phyloP scores from a whole-genome alignment of 2,113 vertebrate genomes.

The Nicator chloris region DNA sequence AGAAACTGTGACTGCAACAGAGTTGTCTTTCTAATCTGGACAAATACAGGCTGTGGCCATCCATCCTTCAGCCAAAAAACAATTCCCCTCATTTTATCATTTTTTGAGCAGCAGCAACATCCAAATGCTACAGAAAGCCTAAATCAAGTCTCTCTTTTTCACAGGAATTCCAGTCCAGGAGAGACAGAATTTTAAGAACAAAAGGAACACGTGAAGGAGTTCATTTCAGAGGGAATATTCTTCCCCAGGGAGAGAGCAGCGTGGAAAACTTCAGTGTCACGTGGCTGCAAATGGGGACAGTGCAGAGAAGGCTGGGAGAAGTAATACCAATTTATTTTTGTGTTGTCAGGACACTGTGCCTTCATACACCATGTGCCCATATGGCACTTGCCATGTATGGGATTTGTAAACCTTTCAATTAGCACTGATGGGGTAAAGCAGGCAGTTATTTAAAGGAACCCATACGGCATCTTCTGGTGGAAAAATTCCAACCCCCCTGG shows the following conservation, averaged over 20 bases:
- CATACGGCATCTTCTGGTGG: neutral
- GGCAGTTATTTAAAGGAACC: slow-evolving; percentile 48
- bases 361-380: slow-evolving; percentile 41
- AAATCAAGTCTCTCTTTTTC: neutral
- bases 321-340: slow-evolving; percentile 37
- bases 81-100: neutral
- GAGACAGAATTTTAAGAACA: neutral
- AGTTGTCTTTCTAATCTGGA: neutral
- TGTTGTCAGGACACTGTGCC: slow-evolving; percentile 54
- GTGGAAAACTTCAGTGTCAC: neutral
- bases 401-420: slow-evolving; percentile 49
- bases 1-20: neutral
- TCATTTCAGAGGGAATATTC: neutral
- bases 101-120: neutral
- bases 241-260: neutral
- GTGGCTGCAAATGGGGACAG: slow-evolving; percentile 15
- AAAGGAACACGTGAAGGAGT: neutral
- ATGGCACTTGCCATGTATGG: slow-evolving; percentile 23
- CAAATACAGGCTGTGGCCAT: neutral
- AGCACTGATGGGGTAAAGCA: slow-evolving; percentile 19
- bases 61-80: neutral
- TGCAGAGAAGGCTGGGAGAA: slow-evolving; percentile 9
- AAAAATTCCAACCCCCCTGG: neutral
- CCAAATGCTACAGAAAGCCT: neutral
- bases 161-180: neutral